Conservation (phyloP, 2,888 invertebrate species). For the Prenolepis imparis region DNA sequence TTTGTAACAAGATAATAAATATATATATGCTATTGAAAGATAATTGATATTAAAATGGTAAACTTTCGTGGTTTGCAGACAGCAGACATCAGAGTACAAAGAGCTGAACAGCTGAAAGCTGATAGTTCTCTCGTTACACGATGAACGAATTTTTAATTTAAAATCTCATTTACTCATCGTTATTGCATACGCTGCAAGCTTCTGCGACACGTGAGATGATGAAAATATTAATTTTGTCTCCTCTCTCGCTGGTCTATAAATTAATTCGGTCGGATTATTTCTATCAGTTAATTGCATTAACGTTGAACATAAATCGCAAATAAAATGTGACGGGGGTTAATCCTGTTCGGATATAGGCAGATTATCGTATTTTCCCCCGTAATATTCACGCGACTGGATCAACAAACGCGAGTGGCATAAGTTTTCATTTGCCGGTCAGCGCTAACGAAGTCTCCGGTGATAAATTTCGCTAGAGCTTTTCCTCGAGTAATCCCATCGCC, state of each 20-base stretch:
- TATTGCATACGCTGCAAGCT: neutral
- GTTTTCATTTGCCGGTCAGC: constrained; percentile 75
- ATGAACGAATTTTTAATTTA: constrained; percentile 12
- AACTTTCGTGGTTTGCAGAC: neutral
- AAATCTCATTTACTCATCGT: neutral
- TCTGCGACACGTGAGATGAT: neutral
- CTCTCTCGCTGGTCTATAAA: constrained; percentile 19
- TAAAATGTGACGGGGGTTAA: constrained; percentile 67
- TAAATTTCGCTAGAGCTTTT: constrained; percentile 78
- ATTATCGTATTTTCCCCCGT: constrained; percentile 58
- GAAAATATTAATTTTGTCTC: constrained; percentile 25
- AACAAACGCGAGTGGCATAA: constrained; percentile 66
- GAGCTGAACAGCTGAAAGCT: neutral
- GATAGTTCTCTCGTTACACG: neutral
- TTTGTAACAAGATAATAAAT: neutral
- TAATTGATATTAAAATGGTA: constrained; percentile 15
- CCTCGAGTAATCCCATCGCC: constrained; percentile 77
- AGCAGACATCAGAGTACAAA: neutral
- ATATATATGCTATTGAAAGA: neutral
- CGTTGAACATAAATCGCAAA: constrained; percentile 24
- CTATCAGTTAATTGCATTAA: constrained; percentile 34
- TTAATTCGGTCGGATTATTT: constrained; percentile 37
- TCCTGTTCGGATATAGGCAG: constrained; percentile 59
- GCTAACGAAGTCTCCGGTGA: constrained; percentile 76
- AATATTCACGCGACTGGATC: constrained; percentile 58